Evolutionary conservation across 1,140 invertebrate genomes (phyloP), one percentile per base, ranked within the genome.

Genomic region (Eueides isabella): DNA sequence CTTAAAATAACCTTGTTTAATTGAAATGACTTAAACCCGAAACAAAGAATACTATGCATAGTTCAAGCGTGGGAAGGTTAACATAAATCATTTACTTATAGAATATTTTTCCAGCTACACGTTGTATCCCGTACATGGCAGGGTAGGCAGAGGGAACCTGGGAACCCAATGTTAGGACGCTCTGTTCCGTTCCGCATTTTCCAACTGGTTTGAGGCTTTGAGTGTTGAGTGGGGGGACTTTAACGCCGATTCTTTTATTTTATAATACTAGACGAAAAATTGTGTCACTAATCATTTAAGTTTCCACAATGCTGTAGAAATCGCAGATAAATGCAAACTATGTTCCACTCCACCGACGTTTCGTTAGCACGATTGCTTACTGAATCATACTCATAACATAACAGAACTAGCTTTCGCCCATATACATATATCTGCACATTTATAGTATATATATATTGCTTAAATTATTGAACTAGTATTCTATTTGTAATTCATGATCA

Each of bases 351-450:
- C 72, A 73, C 72, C 66, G 72, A 55, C 66, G 55, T n/a, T 61
- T 44, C 48, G 71, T 41, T 73, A 68, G 61, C 72, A 68, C 72
- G 66, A 73, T 73, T 67, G 44, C 64, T 67, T 67, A 73, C 66
- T 68, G 72, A 67, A 73, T 73, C 66, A 63, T 67, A 67, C 66
- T 66, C 26, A 67, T 72, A 67, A 35, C 23, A 73, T 68, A 73
- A 68, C 72, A 73, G 67, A 9, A 68, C 48, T 55, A 38, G 65
- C 33, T 73, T 62, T 68, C 61, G 66, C 65, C 9, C 12, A 61
- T 29, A 38, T 67, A 19, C 6, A 19, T 44, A 38, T 38, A 16
- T 38, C 2, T 16, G 35, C 16, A 5, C 1, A 38, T 38, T 14
- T 14, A 38, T 38, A 38, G 14, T 5, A 14, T 35, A 35, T 62